Conservation (phyloP, 1,140 invertebrate genomes). For the Tachypleus tridentatus region DNA sequence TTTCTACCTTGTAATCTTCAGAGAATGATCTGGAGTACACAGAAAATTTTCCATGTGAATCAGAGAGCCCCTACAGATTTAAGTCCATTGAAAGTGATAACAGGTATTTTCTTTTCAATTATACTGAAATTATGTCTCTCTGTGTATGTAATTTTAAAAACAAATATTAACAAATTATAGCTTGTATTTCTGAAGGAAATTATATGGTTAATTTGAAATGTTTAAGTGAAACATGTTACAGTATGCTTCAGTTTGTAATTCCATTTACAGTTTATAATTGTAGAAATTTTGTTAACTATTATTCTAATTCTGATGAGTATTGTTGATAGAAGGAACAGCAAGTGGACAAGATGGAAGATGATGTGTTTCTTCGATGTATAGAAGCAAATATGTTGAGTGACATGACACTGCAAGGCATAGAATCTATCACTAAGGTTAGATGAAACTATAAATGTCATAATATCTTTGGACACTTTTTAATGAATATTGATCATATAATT, state of each 20-base stretch:
- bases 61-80: conserved; percentile 81
- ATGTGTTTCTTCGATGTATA: conserved; percentile 95
- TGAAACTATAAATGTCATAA: background rate
- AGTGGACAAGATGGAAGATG: conserved; percentile 99
- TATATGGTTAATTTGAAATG: too few species aligned
- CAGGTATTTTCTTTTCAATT: conserved; percentile 32
- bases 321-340: conserved; percentile 58
- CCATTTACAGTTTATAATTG: too few species aligned
- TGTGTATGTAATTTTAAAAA: conserved; percentile 43
- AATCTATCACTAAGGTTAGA: conserved; percentile 42
- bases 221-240: too few species aligned
- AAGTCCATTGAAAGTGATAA: conserved; percentile 75
- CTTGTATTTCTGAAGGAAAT: too few species aligned
- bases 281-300: too few species aligned
- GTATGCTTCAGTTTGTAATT: too few species aligned
- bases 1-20: conserved; percentile 93
- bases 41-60: conserved; percentile 98
- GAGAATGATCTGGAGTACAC: conserved; percentile 98
- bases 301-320: conserved; percentile 22
- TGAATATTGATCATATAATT: too few species aligned
- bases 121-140: too few species aligned
- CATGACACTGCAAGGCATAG: conserved; percentile 82
- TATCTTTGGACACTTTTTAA: too few species aligned
- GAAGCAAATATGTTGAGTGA: conserved; percentile 98
- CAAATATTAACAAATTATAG: conserved; percentile 58